phyloP scores from a whole-genome alignment of 2,888 invertebrate species.

The Venustoraphidia nigricollis region DNA sequence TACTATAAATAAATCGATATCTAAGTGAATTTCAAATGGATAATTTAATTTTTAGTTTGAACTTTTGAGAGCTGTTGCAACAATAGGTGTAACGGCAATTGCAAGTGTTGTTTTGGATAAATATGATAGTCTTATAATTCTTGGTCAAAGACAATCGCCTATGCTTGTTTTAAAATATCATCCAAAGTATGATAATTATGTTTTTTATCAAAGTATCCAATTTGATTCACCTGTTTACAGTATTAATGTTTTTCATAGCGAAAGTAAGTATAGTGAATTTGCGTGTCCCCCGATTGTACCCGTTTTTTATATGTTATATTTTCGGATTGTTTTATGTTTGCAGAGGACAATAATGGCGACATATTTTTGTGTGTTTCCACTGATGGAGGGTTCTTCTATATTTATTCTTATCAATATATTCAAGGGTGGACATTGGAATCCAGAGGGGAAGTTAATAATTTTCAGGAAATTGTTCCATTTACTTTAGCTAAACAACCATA shows the following conservation, averaged over 20 bases:
- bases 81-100: conserved; percentile 19
- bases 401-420: conserved; percentile 22
- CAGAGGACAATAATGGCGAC: conserved; percentile 14
- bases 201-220: conserved; percentile 21
- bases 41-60: conserved; percentile 18
- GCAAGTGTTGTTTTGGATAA: conserved; percentile 18
- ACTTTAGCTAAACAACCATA: conserved; percentile 18
- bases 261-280: conserved; percentile 15
- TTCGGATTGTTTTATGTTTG: too few relatives aligned
- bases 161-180: conserved; percentile 22
- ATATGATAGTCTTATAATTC: conserved; percentile 20
- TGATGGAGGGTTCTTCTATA: conserved; percentile 18
- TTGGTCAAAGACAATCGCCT: conserved; percentile 19
- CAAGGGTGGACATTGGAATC: conserved; percentile 23
- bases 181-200: conserved; percentile 19
- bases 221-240: conserved; percentile 18
- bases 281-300: too few relatives aligned
- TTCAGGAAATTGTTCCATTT: conserved; percentile 21
- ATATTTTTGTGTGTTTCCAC: conserved; percentile 22
- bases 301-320: too few relatives aligned
- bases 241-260: conserved; percentile 21
- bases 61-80: conserved; percentile 18
- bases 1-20: not conserved
- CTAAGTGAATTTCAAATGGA: not conserved
- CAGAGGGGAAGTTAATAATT: conserved; percentile 20